Conservation (phyloP, 2,888 invertebrate species). For the Drosophila dives region DNA sequence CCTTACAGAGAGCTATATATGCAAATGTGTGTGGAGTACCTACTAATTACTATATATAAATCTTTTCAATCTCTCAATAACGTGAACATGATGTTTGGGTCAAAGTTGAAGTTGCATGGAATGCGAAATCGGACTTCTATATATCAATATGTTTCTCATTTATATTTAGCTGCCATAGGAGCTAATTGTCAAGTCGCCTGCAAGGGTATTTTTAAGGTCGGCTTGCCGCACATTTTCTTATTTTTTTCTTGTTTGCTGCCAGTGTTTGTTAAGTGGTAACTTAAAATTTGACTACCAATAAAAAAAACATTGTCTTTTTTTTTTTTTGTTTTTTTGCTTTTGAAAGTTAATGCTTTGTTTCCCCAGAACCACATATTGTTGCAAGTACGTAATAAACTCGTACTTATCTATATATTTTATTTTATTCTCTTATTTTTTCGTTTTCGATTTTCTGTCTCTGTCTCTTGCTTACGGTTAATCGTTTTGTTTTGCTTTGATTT, state of each 20-base stretch:
- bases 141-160: background rate
- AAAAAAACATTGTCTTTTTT: constrained; percentile 32
- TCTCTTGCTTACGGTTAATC: constrained; percentile 28
- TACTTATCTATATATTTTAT: constrained; percentile 18
- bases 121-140: constrained; percentile 5
- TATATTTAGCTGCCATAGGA: constrained; percentile 21
- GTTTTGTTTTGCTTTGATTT: constrained; percentile 58
- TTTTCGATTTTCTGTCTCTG: constrained; percentile 25
- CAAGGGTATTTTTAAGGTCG: constrained; percentile 41
- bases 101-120: constrained; percentile 1
- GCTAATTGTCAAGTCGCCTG: constrained; percentile 10
- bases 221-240: constrained; percentile 15
- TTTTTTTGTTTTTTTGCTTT: constrained; percentile 23
- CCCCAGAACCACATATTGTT: constrained; percentile 72
- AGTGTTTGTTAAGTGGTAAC: constrained; percentile 32
- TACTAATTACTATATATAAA: background rate
- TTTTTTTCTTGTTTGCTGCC: background rate
- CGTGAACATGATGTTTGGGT: background rate
- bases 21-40: background rate
- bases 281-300: constrained; percentile 62
- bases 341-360: constrained; percentile 72
- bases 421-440: constrained; percentile 29
- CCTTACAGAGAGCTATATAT: constrained; percentile 19
- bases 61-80: constrained; percentile 3
- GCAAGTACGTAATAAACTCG: constrained; percentile 15